Percentiles rank a stretch among this genome's conserved stretches.
Conservation (phyloP, 2,888 invertebrate genomes). For the Tachina fera region DNA sequence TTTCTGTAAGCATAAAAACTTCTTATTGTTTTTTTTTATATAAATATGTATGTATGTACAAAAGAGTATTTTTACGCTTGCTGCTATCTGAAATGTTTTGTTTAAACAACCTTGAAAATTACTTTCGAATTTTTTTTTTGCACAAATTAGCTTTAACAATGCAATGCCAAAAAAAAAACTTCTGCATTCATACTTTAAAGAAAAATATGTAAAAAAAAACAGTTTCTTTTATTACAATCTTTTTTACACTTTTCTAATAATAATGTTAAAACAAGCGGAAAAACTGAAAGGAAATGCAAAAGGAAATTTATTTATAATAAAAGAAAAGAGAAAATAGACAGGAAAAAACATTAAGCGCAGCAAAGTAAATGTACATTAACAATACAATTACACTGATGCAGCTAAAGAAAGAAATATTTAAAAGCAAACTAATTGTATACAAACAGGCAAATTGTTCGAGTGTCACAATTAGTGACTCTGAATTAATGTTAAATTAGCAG, state of each 20-base stretch:
- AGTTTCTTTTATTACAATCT: neutral
- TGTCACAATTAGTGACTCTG: no score
- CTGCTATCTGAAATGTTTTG: neutral
- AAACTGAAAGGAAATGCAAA: constrained; percentile 54
- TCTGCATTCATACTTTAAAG: neutral
- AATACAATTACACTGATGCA: neutral
- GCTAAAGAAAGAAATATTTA: neutral
- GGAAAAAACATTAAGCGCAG: constrained; percentile 23
- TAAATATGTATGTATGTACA: no score
- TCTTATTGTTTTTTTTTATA: no score
- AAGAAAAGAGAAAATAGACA: neutral
- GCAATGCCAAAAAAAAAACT: neutral
- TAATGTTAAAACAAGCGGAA: constrained; percentile 61
- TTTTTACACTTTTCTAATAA: neutral
- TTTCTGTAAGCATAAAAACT: no score
- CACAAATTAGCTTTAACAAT: neutral
- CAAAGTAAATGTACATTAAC: neutral
- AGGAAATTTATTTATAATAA: constrained; percentile 41
- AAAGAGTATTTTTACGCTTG: no score
- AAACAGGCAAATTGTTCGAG: no score
- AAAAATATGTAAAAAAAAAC: neutral
- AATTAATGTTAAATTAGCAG: no score
- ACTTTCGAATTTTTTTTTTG: neutral
- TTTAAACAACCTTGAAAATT: neutral
- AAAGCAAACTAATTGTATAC: no score